These are phyloP conservation scores for Muscina levida DNA, from an alignment of 2,888 invertebrate species.

Conservation along the genomic window DNA sequence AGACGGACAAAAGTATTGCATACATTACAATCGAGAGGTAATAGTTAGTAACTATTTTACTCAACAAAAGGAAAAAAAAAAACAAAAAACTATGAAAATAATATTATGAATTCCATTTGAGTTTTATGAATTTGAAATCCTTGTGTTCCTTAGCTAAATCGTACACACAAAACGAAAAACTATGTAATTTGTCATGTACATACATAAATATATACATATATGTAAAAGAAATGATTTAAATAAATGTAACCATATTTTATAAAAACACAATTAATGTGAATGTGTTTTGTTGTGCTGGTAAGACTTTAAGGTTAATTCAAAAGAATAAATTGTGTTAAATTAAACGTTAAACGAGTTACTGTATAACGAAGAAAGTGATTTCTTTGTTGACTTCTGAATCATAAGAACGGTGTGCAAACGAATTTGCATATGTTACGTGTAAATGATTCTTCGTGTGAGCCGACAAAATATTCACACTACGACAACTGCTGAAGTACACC, in stretches of 20 bases:
- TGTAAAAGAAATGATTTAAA: slow-evolving; percentile 18
- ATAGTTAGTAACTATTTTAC: slow-evolving; percentile 46
- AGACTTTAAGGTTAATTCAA: background rate
- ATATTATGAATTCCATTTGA: slow-evolving; percentile 40
- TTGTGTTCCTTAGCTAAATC: background rate
- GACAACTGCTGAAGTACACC: no score
- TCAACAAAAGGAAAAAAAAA: background rate
- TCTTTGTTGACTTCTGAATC: no score
- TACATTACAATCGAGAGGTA: slow-evolving; percentile 17
- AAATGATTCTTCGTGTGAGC: no score
- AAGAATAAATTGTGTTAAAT: background rate
- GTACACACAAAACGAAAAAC: background rate
- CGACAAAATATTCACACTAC: no score
- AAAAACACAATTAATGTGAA: no score
- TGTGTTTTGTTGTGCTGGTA: no score
- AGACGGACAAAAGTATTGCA: slow-evolving; percentile 58
- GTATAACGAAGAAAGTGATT: no score
- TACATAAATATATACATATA: no score
- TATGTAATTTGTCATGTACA: slow-evolving; percentile 23
- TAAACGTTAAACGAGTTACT: no score
- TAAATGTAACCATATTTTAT: slow-evolving; percentile 25
- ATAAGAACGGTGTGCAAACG: no score
- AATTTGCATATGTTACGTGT: no score
- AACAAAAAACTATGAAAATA: slow-evolving; percentile 17
- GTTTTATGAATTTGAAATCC: slow-evolving; percentile 8